Evolutionary conservation across 2,113 vertebrate species (phyloP).

Genomic region (Stomatorhinus ivindoensis): DNA sequence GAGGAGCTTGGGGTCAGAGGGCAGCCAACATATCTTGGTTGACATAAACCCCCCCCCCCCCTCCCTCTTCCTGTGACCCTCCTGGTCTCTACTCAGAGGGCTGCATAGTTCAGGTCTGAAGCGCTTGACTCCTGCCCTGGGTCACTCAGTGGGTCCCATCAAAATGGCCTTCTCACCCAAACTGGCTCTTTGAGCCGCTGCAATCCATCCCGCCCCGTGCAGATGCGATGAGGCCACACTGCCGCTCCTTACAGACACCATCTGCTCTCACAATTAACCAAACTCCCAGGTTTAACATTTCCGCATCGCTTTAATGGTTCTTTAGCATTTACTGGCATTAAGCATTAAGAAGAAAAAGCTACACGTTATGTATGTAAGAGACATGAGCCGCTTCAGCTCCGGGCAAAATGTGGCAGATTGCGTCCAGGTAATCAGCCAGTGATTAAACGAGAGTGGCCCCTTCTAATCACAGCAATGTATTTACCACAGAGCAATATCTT

Average conservation of each 20-base stretch:
- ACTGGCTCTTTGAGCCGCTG: background rate
- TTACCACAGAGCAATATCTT: background rate
- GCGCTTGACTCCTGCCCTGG: background rate
- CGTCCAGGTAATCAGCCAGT: slow-evolving; percentile 3
- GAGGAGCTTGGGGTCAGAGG: background rate
- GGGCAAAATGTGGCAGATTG: background rate
- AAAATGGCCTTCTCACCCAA: background rate
- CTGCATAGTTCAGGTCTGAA: background rate
- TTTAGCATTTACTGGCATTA: background rate
- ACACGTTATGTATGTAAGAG: background rate
- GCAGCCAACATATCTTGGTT: background rate
- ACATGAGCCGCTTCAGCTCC: background rate
- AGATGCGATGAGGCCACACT: background rate
- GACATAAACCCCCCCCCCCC: background rate
- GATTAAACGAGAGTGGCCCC: background rate
- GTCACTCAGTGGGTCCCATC: background rate
- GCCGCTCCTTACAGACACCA: background rate
- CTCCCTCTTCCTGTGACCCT: background rate
- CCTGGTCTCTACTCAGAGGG: background rate
- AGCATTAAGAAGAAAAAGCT: background rate
- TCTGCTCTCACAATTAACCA: background rate
- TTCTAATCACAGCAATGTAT: slow-evolving; percentile 2
- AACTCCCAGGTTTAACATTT: background rate
- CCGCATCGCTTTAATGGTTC: background rate
- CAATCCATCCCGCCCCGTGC: background rate